A percentile compares a stretch with the other conserved stretches of the same genome.
Evolutionary conservation across 2,888 invertebrate genomes (phyloP).

Genomic region (Oxytorus armatus): DNA sequence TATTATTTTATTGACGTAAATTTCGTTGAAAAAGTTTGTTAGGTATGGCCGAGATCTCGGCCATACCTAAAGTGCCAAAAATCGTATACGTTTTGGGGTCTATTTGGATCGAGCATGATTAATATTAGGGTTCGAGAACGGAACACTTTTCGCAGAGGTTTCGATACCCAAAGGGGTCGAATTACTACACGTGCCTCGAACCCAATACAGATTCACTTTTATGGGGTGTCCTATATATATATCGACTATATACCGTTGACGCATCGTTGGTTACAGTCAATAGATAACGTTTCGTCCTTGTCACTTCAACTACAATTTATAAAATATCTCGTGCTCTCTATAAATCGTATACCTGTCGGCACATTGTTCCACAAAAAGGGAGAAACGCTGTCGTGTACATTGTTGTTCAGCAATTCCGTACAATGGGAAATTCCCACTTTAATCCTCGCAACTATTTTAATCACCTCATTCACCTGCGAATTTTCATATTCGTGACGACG

Average conservation of each 20-base stretch:
- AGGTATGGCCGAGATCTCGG: neutral
- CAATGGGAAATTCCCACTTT: constrained; percentile 8
- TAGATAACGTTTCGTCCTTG: constrained; percentile 41
- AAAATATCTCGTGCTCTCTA: constrained; percentile 3
- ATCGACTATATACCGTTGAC: constrained; percentile 5
- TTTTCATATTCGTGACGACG: constrained; percentile 45
- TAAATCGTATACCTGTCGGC: constrained; percentile 15
- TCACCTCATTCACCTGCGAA: constrained; percentile 31
- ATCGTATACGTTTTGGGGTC: neutral
- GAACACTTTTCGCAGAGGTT: neutral
- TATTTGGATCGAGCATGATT: constrained; percentile 38
- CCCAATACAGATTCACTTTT: constrained; percentile 32
- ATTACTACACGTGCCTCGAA: constrained; percentile 21
- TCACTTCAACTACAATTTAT: neutral
- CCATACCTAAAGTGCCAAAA: constrained; percentile 9
- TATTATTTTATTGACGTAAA: neutral
- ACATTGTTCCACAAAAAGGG: neutral
- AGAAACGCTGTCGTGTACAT: neutral
- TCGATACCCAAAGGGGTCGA: constrained; percentile 15
- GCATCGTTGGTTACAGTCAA: constrained; percentile 46
- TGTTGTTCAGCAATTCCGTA: neutral
- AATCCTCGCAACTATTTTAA: constrained; percentile 43
- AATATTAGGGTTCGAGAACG: constrained; percentile 27
- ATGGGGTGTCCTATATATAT: constrained; percentile 20
- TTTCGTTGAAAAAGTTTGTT: neutral